These are phyloP conservation scores for Mycteria americana DNA, from an alignment of 2,797 vertebrate genomes.

Conservation along the genomic window DNA sequence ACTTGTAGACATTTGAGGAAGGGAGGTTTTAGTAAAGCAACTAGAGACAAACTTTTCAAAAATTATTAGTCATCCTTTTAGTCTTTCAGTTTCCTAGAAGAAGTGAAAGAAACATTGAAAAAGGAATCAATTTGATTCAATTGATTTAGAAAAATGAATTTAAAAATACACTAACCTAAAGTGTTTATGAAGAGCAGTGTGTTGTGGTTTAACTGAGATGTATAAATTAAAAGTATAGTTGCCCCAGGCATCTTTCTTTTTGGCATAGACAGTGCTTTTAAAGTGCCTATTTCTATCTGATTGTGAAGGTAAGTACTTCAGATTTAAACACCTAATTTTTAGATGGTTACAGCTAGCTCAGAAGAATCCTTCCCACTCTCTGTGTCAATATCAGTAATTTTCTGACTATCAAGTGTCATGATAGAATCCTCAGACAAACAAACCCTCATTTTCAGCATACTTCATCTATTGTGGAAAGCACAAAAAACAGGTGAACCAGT, in stretches of 20 bases:
- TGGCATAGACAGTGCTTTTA: background rate
- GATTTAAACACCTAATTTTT: background rate
- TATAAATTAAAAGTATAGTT: background rate
- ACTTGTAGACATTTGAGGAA: background rate
- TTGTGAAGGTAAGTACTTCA: background rate
- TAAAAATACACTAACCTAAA: rapidly evolving
- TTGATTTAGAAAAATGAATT: background rate
- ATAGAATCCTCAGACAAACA: background rate
- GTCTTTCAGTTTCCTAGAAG: background rate
- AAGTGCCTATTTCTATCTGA: background rate
- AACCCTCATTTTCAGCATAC: background rate
- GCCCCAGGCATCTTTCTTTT: background rate
- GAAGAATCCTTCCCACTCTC: background rate
- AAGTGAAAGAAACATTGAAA: rapidly evolving
- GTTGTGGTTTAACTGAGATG: background rate
- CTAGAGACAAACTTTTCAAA: background rate
- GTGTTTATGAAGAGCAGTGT: background rate
- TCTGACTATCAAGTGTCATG: background rate
- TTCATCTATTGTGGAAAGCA: background rate
- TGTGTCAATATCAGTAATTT: background rate
- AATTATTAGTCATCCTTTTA: background rate
- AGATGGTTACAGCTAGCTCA: background rate
- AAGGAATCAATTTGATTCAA: background rate
- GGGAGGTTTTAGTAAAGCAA: background rate
- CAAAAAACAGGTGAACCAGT: background rate